phyloP scores from a whole-genome alignment of 2,113 vertebrate genomes.

The Miniopterus natalensis region DNA sequence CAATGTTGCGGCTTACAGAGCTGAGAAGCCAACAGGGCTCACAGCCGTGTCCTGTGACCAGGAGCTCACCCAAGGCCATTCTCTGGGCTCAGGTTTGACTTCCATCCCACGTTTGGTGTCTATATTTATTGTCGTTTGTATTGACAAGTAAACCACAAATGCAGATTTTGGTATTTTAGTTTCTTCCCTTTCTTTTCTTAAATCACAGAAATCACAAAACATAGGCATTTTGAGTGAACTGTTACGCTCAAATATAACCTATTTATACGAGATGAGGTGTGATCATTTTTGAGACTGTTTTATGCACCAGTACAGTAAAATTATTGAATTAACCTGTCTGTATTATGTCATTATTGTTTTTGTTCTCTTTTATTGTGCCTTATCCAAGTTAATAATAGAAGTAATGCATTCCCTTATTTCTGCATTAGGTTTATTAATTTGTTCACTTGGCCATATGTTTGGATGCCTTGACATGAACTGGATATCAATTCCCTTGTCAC shows the following conservation, averaged over 20 bases:
- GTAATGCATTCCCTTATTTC: neutral
- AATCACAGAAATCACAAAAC: slow-evolving; percentile 6
- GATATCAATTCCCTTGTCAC: slow-evolving; percentile 64
- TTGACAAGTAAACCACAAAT: neutral
- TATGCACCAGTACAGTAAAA: neutral
- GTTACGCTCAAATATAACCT: neutral
- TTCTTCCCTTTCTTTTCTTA: neutral
- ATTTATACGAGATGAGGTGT: neutral
- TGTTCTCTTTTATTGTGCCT: neutral
- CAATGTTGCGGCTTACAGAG: neutral
- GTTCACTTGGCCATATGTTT: slow-evolving; percentile 49
- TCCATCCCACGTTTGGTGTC: neutral
- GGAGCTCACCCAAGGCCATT: neutral
- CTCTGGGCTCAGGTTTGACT: neutral
- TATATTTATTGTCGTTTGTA: neutral
- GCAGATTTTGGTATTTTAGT: neutral
- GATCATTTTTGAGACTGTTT: slow-evolving; percentile 40
- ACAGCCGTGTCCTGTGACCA: neutral
- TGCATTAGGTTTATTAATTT: slow-evolving; percentile 52
- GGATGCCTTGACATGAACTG: slow-evolving; percentile 43
- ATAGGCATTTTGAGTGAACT: neutral
- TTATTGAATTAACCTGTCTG: neutral
- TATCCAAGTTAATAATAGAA: slow-evolving; percentile 37
- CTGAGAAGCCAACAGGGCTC: neutral
- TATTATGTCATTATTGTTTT: neutral